Percentiles rank a stretch among this genome's conserved stretches.
These are phyloP conservation scores for Phorcus lineatus DNA, from an alignment of 2,888 invertebrate species.

Conservation along the genomic window DNA sequence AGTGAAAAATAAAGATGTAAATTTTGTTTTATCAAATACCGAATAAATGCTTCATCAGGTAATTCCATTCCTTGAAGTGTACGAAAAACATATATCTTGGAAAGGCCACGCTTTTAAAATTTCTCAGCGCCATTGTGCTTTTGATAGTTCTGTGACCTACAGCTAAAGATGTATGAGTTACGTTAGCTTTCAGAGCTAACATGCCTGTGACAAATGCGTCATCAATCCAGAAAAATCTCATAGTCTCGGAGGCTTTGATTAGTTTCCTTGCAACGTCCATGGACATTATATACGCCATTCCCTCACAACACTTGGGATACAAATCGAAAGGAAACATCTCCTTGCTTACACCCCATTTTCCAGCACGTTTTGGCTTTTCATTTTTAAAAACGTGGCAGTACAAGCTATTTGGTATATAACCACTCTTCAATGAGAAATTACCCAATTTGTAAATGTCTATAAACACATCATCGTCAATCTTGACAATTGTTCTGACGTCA, in stretches of 20 bases:
- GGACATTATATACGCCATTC: conserved; percentile 32
- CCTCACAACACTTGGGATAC: conserved; percentile 61
- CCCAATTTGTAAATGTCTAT: conserved; percentile 79
- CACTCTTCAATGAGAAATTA: conserved; percentile 45
- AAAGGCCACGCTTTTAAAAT: too few relatives aligned
- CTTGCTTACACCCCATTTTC: conserved; percentile 54
- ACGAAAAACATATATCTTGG: too few relatives aligned
- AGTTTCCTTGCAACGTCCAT: conserved; percentile 13
- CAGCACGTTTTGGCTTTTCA: conserved; percentile 42
- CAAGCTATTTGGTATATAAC: conserved; percentile 42
- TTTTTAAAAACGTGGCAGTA: conserved; percentile 53
- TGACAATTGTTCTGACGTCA: conserved; percentile 68
- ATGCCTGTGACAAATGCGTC: conserved; percentile 63
- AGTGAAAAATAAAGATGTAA: too few relatives aligned
- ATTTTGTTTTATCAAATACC: too few relatives aligned
- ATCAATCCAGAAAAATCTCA: conserved; percentile 56
- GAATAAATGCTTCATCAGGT: too few relatives aligned
- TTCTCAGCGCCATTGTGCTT: too few relatives aligned
- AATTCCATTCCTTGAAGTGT: too few relatives aligned
- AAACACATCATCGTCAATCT: conserved; percentile 73
- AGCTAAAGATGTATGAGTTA: conserved; percentile 24
- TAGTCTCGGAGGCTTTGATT: conserved; percentile 32
- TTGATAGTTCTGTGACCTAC: too few relatives aligned
- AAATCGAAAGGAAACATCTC: conserved; percentile 47
- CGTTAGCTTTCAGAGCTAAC: conserved; percentile 41